Conservation (phyloP, 2,888 invertebrate genomes). For the Agapetus fuscipes region DNA sequence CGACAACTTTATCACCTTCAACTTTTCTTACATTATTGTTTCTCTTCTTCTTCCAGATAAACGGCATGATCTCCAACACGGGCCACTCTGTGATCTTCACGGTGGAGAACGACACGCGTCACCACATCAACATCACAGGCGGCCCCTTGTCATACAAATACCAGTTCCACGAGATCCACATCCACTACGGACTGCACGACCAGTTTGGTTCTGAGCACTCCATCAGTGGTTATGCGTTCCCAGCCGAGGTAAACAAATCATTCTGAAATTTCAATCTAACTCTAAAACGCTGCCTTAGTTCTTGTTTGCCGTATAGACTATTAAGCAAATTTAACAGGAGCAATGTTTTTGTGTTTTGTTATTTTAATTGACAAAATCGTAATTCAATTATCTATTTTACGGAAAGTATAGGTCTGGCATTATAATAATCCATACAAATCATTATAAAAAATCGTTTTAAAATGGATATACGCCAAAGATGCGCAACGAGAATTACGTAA, state of each 20-base stretch:
- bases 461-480: too few relatives aligned
- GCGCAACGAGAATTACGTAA: too few relatives aligned
- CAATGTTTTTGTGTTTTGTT: too few relatives aligned
- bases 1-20: too few relatives aligned
- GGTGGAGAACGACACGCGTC: slow-evolving; percentile 74
- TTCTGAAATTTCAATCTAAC: not conserved
- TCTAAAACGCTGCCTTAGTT: too few relatives aligned
- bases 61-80: slow-evolving; percentile 82
- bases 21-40: not conserved
- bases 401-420: too few relatives aligned
- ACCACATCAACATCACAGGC: slow-evolving; percentile 87
- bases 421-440: too few relatives aligned
- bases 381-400: too few relatives aligned
- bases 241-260: slow-evolving; percentile 79
- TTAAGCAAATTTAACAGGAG: not conserved
- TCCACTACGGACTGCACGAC: slow-evolving; percentile 88
- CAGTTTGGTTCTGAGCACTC: slow-evolving; percentile 94
- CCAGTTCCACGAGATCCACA: slow-evolving; percentile 89
- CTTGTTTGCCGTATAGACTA: not conserved
- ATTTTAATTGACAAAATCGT: too few relatives aligned
- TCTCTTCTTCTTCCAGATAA: slow-evolving; percentile 53
- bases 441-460: too few relatives aligned
- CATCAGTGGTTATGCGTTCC: slow-evolving; percentile 91
- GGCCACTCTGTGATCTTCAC: slow-evolving; percentile 92
- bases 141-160: slow-evolving; percentile 94